Conservation (phyloP, 23 tunicate genomes). For the Halocynthia roretzi region DNA sequence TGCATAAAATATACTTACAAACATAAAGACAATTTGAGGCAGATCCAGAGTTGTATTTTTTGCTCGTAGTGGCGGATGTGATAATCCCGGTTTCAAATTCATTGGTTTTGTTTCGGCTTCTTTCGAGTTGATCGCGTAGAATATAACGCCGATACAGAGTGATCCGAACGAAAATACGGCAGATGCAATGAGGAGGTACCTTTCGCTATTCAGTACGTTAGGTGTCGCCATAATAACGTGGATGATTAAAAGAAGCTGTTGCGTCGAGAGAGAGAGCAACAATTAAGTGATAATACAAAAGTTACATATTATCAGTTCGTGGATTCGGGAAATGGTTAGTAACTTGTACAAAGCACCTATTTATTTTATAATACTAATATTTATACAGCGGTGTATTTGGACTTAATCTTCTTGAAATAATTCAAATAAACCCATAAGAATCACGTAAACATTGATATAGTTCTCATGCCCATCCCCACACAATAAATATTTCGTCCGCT, state of each 20-base stretch:
- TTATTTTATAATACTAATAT: too few species aligned
- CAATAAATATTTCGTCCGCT: too few species aligned
- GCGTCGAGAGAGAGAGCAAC: background rate
- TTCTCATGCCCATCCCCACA: too few species aligned
- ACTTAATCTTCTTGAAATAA: too few species aligned
- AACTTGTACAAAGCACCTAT: too few species aligned
- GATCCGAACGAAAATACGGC: conserved; percentile 25
- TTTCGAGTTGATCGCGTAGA: conserved; percentile 20
- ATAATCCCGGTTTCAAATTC: background rate
- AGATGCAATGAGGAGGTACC: conserved; percentile 8
- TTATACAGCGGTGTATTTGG: too few species aligned
- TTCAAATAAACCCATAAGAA: too few species aligned
- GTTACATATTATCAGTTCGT: too few species aligned
- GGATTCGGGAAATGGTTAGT: too few species aligned
- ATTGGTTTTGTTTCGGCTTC: conserved; percentile 14
- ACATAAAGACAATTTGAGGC: conserved; percentile 15
- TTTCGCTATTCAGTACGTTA: background rate
- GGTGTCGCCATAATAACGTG: conserved; percentile 24
- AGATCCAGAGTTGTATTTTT: conserved; percentile 9
- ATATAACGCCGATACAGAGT: conserved; percentile 19
- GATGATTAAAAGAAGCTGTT: conserved; percentile 22
- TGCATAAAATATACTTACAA: conserved; percentile 4
- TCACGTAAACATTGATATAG: too few species aligned
- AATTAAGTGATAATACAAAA: too few species aligned
- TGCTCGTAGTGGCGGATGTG: conserved; percentile 12